A percentile compares a stretch with the other conserved stretches of the same genome.
Evolutionary conservation across 2,888 invertebrate species (phyloP).

Genomic region (Eudemis profundana): DNA sequence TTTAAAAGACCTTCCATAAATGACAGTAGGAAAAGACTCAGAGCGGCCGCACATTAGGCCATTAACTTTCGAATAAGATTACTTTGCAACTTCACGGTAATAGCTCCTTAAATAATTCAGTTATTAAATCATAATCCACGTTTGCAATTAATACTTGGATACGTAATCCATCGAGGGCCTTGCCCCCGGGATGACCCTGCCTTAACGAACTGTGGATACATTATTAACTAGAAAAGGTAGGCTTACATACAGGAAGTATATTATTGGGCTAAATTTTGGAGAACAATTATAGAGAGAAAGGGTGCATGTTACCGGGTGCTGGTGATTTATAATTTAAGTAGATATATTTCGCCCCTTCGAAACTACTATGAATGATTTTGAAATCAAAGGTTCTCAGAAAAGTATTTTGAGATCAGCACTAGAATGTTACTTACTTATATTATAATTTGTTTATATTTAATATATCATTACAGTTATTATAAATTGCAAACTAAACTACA

Average conservation of each 20-base stretch:
- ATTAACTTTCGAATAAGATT: neutral
- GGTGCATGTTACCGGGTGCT: neutral
- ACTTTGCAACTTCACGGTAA: neutral
- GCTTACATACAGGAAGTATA: conserved; percentile 18
- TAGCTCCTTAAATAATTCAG: conserved; percentile 30
- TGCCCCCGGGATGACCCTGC: conserved; percentile 75
- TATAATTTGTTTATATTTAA: too few relatives aligned
- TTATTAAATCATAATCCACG: conserved; percentile 37
- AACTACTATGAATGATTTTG: too few relatives aligned
- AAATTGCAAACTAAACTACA: too few relatives aligned
- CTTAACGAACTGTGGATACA: conserved; percentile 67
- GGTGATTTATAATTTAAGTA: neutral
- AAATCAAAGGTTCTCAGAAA: too few relatives aligned
- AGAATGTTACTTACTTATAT: too few relatives aligned
- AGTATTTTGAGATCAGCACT: too few relatives aligned
- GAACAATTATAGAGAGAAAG: neutral
- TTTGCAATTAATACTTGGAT: conserved; percentile 66
- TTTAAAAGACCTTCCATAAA: too few relatives aligned
- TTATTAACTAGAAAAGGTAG: conserved; percentile 48
- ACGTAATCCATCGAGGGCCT: conserved; percentile 55
- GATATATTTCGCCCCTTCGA: too few relatives aligned
- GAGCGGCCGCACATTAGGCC: too few relatives aligned
- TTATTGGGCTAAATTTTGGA: conserved; percentile 10
- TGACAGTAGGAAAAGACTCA: too few relatives aligned
- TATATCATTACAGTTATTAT: too few relatives aligned